phyloP scores from a whole-genome alignment of 1,140 invertebrate genomes.

The Lordiphosa clarofinis region DNA sequence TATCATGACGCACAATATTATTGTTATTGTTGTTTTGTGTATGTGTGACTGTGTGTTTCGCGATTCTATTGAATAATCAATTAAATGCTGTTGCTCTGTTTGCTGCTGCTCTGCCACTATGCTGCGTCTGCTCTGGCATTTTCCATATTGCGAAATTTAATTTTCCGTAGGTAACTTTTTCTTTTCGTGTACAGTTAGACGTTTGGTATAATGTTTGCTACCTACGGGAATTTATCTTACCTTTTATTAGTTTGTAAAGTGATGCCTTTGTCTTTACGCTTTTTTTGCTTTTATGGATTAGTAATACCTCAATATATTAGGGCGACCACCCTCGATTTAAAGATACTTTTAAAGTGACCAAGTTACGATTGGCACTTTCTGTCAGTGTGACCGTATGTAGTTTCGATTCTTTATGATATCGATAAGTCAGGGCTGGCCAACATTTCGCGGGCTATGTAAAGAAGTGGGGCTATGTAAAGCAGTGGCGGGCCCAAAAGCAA shows the following conservation, averaged over 20 bases:
- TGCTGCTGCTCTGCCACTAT: constrained; percentile 25
- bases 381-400: too few species aligned
- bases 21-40: constrained; percentile 14
- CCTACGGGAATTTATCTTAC: constrained; percentile 43
- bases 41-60: constrained; percentile 33
- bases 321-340: too few species aligned
- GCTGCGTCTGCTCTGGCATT: constrained; percentile 50
- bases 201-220: constrained; percentile 6
- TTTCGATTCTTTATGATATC: too few species aligned
- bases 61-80: constrained; percentile 70
- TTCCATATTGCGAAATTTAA: constrained; percentile 44
- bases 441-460: too few species aligned
- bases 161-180: constrained; percentile 3
- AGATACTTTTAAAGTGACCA: too few species aligned
- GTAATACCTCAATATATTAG: too few species aligned
- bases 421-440: too few species aligned
- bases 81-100: constrained; percentile 44
- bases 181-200: too few species aligned
- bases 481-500: too few species aligned
- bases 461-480: too few species aligned
- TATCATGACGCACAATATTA: constrained; percentile 45
- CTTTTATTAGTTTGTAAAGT: constrained; percentile 51
- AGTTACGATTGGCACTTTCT: too few species aligned
- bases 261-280: constrained; percentile 18
- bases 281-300: background rate